These are phyloP conservation scores for Balearica regulorum DNA, from an alignment of 2,797 vertebrate genomes.

Conservation along the genomic window DNA sequence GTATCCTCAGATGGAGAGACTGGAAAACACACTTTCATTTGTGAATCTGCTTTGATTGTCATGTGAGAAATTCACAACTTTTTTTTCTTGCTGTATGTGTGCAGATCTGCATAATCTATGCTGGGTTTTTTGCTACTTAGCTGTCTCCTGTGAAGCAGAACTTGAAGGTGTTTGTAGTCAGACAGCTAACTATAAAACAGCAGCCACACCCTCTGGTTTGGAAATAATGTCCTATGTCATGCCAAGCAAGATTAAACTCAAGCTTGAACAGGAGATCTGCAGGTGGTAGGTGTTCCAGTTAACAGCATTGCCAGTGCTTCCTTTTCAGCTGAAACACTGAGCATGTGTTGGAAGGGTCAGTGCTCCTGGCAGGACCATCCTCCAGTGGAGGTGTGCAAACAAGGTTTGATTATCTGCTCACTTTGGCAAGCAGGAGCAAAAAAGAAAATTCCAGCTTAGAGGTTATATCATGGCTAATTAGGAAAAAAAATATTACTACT, in stretches of 20 bases:
- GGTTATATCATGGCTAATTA: not conserved
- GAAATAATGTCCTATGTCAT: not conserved
- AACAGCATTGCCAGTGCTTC: not conserved
- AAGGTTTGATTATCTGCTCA: not conserved
- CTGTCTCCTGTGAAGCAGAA: not conserved
- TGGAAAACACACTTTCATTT: not conserved
- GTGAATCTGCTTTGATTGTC: not conserved
- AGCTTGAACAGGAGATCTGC: not conserved
- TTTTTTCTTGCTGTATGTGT: not conserved
- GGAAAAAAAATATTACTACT: not conserved
- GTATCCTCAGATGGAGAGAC: not conserved
- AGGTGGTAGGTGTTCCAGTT: not conserved
- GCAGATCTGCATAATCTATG: not conserved
- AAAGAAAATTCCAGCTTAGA: not conserved
- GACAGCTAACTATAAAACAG: not conserved
- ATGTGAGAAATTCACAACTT: accelerated
- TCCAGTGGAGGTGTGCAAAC: not conserved
- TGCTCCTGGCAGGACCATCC: not conserved
- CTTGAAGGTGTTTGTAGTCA: not conserved
- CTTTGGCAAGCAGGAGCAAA: not conserved
- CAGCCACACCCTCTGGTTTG: not conserved
- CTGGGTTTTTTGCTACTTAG: not conserved
- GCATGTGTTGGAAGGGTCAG: not conserved
- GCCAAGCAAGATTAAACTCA: not conserved
- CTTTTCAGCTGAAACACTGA: not conserved